Evolutionary conservation across 1,140 invertebrate genomes (phyloP), one percentile per base, ranked within the genome.

Genomic region (Cyrtorhinus lividipennis): DNA sequence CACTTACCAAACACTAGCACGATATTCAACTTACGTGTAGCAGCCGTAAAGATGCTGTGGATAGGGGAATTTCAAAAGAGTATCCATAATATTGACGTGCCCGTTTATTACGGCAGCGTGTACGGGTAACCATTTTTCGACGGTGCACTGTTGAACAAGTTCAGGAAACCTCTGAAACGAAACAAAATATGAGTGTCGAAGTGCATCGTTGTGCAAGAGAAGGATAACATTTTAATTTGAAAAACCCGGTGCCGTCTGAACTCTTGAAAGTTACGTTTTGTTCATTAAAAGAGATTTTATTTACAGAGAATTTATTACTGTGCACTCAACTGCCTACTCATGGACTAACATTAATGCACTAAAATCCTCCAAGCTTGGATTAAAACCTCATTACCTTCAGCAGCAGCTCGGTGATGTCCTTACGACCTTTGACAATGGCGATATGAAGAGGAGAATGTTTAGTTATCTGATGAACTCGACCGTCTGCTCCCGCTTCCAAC

Each of bases 361-460:
- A n/a, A n/a, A n/a, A n/a, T n/a, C n/a, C n/a, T n/a, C n/a, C n/a
- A n/a, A n/a, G n/a, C n/a, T n/a, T n/a, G n/a, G n/a, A n/a, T n/a
- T n/a, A n/a, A n/a, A n/a, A n/a, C n/a, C n/a, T n/a, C n/a, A n/a
- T n/a, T n/a, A 70, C 69, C 67, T 68, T 80, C 10, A 97, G 74
- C 56, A 98, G 74, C 56, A 92, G 73, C 67, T 86, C 81, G 0
- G 88, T 86, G 62, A 96, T 88, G 56, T 90, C 85, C 64, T 80
- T 76, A 72, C 87, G 83, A 1, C 90, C 91, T 72, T 89, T 86
- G 70, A 91, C 88, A 70, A 88, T 88, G 5, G 93, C 89, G 58
- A 92, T 87, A 73, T 98, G 95, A 0, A 98, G 75, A 0, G 95
- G 91, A 3, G 90, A 91, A 72, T 96, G 93, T 69, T 89, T 86